Percentiles rank a stretch among this genome's conserved stretches.
phyloP scores from a whole-genome alignment of 2,888 invertebrate genomes.

The Labia minor region DNA sequence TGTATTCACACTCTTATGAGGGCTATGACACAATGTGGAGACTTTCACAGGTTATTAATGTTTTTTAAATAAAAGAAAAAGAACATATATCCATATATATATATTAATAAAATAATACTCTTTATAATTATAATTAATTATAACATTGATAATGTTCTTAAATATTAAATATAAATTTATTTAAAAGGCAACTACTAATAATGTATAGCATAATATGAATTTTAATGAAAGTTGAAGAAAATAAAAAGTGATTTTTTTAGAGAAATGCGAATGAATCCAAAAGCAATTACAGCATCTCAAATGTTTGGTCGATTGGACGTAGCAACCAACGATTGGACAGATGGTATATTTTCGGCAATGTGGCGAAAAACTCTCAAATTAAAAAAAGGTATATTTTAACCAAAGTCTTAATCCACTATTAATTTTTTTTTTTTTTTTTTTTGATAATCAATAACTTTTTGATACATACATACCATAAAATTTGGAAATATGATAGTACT shows the following conservation, averaged over 20 bases:
- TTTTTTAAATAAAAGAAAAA: conserved; percentile 17
- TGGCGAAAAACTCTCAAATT: conserved; percentile 90
- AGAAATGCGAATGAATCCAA: conserved; percentile 98
- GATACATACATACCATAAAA: too few relatives aligned
- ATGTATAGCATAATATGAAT: too few relatives aligned
- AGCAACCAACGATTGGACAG: conserved; percentile 97
- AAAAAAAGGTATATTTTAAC: conserved; percentile 50
- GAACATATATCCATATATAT: neutral
- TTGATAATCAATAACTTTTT: too few relatives aligned
- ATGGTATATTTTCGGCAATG: conserved; percentile 91
- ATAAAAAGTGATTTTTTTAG: conserved; percentile 41
- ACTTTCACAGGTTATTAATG: conserved; percentile 59
- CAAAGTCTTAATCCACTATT: neutral
- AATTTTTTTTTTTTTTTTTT: too few relatives aligned
- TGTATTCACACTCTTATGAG: conserved; percentile 86
- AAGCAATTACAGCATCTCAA: conserved; percentile 92
- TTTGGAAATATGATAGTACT: too few relatives aligned
- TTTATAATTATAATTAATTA: conserved; percentile 4
- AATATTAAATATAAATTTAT: too few relatives aligned
- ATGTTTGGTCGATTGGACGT: conserved; percentile 96
- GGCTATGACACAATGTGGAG: conserved; percentile 73
- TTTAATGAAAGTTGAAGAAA: too few relatives aligned
- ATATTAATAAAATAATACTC: neutral
- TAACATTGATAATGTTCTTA: too few relatives aligned
- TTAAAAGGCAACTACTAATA: too few relatives aligned